Percentiles rank a stretch among this genome's conserved stretches.
These are phyloP conservation scores for Aphelenchoides avenae DNA, from an alignment of 1,140 invertebrate genomes.

Conservation along the genomic window DNA sequence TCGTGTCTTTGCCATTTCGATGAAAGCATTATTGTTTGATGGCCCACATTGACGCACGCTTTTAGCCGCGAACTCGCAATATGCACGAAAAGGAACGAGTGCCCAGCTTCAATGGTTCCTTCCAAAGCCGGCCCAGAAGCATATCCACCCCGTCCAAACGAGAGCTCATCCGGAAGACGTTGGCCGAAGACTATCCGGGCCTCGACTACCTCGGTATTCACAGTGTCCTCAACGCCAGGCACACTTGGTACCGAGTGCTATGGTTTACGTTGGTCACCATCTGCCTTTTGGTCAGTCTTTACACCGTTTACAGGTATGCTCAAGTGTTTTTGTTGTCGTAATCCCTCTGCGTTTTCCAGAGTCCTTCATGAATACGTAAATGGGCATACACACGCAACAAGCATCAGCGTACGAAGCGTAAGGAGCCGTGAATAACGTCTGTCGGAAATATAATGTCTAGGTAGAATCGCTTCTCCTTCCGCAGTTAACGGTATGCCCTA, in stretches of 20 bases:
- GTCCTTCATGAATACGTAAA: constrained; percentile 24
- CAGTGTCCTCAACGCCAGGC: constrained; percentile 23
- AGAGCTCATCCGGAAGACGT: constrained; percentile 23
- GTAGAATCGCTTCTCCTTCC: constrained; percentile 32
- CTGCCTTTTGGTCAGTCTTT: constrained; percentile 29
- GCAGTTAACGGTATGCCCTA: constrained; percentile 27
- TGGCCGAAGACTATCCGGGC: constrained; percentile 30
- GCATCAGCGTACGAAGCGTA: constrained; percentile 23
- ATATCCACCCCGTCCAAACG: too few relatives aligned
- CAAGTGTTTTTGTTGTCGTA: not conserved
- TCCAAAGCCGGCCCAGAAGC: too few relatives aligned
- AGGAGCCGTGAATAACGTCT: constrained; percentile 2
- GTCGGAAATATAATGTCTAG: constrained; percentile 15
- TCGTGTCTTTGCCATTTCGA: too few relatives aligned
- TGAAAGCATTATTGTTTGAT: too few relatives aligned
- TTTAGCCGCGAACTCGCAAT: too few relatives aligned
- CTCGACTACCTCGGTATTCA: constrained; percentile 30
- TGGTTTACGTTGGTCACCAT: constrained; percentile 28
- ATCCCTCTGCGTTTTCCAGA: constrained; percentile 4
- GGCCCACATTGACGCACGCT: too few relatives aligned
- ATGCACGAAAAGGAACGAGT: too few relatives aligned
- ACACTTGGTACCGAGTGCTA: constrained; percentile 26
- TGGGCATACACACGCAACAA: constrained; percentile 15
- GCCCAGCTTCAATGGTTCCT: too few relatives aligned
- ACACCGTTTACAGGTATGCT: constrained; percentile 19